Evolutionary conservation across 2,797 vertebrate genomes (phyloP).

Genomic region (Vespertilio murinus): DNA sequence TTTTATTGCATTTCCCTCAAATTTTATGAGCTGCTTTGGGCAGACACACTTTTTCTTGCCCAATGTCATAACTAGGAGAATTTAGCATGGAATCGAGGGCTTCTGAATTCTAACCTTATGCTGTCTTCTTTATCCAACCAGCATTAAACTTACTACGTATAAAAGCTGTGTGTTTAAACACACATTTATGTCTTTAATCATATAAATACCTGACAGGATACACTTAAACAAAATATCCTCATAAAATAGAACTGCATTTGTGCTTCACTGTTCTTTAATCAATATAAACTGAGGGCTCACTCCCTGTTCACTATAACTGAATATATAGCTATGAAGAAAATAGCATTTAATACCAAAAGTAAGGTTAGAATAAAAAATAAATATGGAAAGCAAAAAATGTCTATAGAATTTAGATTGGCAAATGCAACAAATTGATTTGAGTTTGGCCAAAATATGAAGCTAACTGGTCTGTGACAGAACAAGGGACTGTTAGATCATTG

Average conservation of each 20-base stretch:
- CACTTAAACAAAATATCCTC: not conserved
- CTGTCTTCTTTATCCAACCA: not conserved
- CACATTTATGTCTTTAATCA: no score
- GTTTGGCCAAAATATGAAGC: not conserved
- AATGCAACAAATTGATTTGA: not conserved
- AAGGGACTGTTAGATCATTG: not conserved
- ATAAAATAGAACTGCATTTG: not conserved
- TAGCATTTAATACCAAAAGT: not conserved
- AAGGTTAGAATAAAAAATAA: constrained; percentile 12
- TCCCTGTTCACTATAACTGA: not conserved
- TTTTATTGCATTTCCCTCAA: not conserved
- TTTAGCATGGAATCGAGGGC: not conserved
- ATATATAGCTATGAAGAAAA: not conserved
- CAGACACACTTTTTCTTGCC: not conserved
- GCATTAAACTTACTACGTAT: not conserved
- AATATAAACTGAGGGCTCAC: not conserved
- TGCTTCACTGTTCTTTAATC: not conserved
- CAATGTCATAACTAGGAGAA: not conserved
- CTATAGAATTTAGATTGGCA: not conserved
- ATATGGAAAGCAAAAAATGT: not conserved
- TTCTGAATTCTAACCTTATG: not conserved
- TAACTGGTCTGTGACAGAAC: constrained; percentile 20
- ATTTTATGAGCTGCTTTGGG: not conserved
- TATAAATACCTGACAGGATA: not conserved
- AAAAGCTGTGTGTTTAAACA: not conserved